Base-by-base conservation (phyloP, 2,113 vertebrate genomes). In the Ammospiza nelsoni region DNA sequence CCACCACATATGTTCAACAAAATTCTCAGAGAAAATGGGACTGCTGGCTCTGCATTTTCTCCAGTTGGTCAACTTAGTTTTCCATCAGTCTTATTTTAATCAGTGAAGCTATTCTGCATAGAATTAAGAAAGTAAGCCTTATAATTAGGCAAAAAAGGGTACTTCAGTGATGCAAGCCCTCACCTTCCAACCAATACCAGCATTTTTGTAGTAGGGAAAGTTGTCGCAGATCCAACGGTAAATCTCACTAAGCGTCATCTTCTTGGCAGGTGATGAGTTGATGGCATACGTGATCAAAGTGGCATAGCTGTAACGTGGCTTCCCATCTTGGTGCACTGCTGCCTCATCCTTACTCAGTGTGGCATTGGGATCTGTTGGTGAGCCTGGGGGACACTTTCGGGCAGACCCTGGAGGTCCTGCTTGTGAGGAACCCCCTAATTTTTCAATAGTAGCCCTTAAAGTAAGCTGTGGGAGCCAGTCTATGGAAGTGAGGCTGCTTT, bases 171-270 rank as follows among this genome's bases (percentile, higher is more conserved):
- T n/a, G 20, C 37, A 41, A 37, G 28, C 16, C 88, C 92, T 97
- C 91, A 99, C 99, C 98, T 99, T 99, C 99, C 99, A 99, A 43
- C 99, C 99, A 29, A 99, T 98, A 77, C 99, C 99, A 13, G 98
- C 98, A 55, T 99, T 98, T 97, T 98, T 98, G 95, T 99, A 99
- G 90, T 99, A 99, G 12, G 99, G 99, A 89, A 99, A 99, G 33
- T 98, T 99, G 91, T 99, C 98, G 35, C 99, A 99, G 97, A 99
- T 99, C 99, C 99, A 99, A 88, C 99, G 99, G 97, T 99, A 99
- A 91, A 99, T 99, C 96, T 99, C 99, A 46, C 99, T 99, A 83
- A 99, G 96, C 5, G 99, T 99, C 98, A 99, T 98, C 97, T 99
- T 99, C 98, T 98, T 99, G 96, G 98, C 98, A 15, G 99, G 99